Base-by-base conservation (phyloP, 2,113 vertebrate genomes). In the Tenebrosternarchus preto region DNA sequence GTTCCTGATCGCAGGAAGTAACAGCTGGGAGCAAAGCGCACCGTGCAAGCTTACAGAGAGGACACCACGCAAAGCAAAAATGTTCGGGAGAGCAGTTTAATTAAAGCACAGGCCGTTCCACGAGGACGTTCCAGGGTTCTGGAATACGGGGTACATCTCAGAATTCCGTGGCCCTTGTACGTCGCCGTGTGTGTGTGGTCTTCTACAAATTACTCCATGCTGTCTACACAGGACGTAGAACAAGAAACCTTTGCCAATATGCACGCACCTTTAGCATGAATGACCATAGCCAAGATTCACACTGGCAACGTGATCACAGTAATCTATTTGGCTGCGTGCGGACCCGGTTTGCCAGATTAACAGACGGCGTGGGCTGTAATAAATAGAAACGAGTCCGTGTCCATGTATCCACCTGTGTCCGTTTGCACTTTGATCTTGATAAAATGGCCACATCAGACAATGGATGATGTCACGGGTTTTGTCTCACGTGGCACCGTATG, bases 291-390 rank as follows among this genome's bases (percentile, higher is more conserved):
- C 66, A 70, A 59, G 56, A 25, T 31, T 69, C 57, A 57, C 22
- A 78, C 24, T 59, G 67, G 77, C 77, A 71, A n/a, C 25, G 24
- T 17, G 67, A 46, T 29, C n/a, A 68, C 64, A 68, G 64, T 39
- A 22, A 33, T 57, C 9, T 56, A 29, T 70, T 69, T 46, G 77
- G 63, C 73, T 59, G 70, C 20, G 5, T 39, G 2, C 46, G 74
- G 57, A 33, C 25, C 39, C 61, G 56, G 55, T 33, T 25, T 59
- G 63, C 66, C 77, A 76, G 72, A 75, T 66, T 19, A 64, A 76
- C 82, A 83, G 82, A 83, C 72, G 82, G 82, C 1, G 17, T n/a
- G 56, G 43, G 74, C 66, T 46, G 59, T 72, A 31, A 80, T 80
- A 80, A 80, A 83, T 76, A 76, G 77, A 83, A 43, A 12, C 59